Evolutionary conservation across 2,888 invertebrate genomes (phyloP).

Genomic region (Aporophyla lueneburgensis): DNA sequence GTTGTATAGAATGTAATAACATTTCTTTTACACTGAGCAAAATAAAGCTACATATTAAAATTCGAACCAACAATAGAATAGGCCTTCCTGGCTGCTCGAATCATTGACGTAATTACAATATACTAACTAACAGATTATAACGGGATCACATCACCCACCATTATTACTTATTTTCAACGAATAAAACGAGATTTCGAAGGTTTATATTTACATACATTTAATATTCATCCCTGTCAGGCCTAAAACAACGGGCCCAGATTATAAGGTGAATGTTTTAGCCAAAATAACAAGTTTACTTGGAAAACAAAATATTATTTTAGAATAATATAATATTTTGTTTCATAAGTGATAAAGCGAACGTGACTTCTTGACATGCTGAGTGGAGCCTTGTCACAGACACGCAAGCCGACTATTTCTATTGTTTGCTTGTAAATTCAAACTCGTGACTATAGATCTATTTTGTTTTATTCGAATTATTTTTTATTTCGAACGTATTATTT

Average conservation of each 20-base stretch:
- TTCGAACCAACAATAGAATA: background rate
- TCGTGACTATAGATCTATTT: background rate
- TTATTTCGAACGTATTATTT: constrained; percentile 4
- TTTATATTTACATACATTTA: constrained; percentile 66
- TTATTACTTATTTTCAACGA: constrained; percentile 44
- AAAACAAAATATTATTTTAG: background rate
- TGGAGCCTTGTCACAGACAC: background rate
- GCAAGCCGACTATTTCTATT: background rate
- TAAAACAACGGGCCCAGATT: constrained; percentile 61
- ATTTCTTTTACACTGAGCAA: background rate
- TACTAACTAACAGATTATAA: constrained; percentile 30
- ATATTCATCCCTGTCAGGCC: constrained; percentile 65
- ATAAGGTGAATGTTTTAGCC: constrained; percentile 60
- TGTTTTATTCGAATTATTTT: background rate
- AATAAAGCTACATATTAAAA: background rate
- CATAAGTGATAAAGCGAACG: constrained; percentile 46
- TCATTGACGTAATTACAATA: constrained; percentile 18
- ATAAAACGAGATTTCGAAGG: constrained; percentile 40
- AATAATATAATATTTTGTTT: constrained; percentile 49
- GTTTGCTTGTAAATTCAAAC: background rate
- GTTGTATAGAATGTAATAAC: background rate
- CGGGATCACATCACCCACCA: constrained; percentile 8
- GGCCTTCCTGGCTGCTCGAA: background rate
- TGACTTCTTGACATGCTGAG: constrained; percentile 14
- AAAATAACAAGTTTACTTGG: constrained; percentile 58